phyloP scores from a whole-genome alignment of 2,113 vertebrate species.

The Caloenas nicobarica region DNA sequence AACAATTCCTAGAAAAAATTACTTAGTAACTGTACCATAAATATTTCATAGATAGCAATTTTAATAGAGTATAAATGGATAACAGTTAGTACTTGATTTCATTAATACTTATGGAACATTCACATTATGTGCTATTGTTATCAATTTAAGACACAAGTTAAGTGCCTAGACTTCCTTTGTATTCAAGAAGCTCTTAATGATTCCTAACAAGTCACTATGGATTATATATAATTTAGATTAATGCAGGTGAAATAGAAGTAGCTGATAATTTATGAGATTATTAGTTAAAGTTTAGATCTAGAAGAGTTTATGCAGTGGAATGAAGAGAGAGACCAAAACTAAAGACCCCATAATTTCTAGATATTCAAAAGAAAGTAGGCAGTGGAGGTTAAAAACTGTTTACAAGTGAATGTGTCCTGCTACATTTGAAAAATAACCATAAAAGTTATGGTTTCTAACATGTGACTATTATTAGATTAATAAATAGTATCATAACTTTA shows the following conservation, averaged over 20 bases:
- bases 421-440: neutral
- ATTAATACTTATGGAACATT: neutral
- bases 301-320: neutral
- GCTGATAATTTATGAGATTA: neutral
- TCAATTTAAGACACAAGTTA: neutral
- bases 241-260: neutral
- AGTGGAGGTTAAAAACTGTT: neutral
- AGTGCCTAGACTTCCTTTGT: neutral
- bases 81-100: neutral
- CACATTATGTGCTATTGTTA: neutral
- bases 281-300: neutral
- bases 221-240: neutral
- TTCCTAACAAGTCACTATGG: neutral
- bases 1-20: neutral
- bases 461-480: neutral
- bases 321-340: neutral
- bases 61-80: neutral
- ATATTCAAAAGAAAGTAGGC: neutral
- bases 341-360: neutral
- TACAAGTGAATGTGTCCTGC: neutral
- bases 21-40: neutral
- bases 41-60: neutral
- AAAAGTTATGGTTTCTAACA: neutral
- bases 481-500: neutral
- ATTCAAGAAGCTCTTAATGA: neutral